Base-by-base conservation (phyloP, 2,797 vertebrate species). In the Balearica regulorum region DNA sequence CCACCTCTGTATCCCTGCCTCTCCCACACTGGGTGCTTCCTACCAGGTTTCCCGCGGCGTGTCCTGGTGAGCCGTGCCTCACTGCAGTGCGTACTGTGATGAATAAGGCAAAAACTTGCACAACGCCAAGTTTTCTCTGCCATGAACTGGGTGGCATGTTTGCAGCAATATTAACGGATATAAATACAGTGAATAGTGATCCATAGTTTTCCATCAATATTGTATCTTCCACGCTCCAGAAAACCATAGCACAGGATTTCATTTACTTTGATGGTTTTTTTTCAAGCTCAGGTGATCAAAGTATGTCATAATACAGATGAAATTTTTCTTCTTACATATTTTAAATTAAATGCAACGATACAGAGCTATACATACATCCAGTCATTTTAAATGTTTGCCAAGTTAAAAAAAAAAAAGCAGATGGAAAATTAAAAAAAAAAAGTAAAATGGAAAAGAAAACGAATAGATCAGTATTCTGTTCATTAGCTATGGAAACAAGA, bases 201-300 rank as follows among this genome's bases (percentile, higher is more conserved):
- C 55, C 1, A 3, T 87, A 44, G 9, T 81, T 82, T 80, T 70
- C 60, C 53, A 75, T 91, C 83, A 95, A 49, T 86, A 46, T 80
- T 86, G 17, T 83, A 83, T 86, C 33, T 69, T 77, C 65, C 11
- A 4, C 44, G 48, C 46, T 95, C 79, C 77, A 88, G 73, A 91
- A 96, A 94, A 48, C 4, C 21, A 6, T 43, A 64, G 21, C 28
- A 60, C 43, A 35, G 13, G 44, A 35, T 77, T 94, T 75, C 6
- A 53, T 69, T 88, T 90, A 44, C 85, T 92, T 93, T 68, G 80
- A 89, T 43, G 41, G 7, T 43, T 41, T 77, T 70, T 87, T 86
- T 69, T 73, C 55, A 87, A 70, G 72, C 41, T 88, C 21, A 49
- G 41, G 16, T 94, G 88, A 96, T 95, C 87, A 90, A 96, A 94